These are phyloP conservation scores for Polydrusus tereticollis DNA, from an alignment of 2,888 invertebrate genomes.

Conservation along the genomic window DNA sequence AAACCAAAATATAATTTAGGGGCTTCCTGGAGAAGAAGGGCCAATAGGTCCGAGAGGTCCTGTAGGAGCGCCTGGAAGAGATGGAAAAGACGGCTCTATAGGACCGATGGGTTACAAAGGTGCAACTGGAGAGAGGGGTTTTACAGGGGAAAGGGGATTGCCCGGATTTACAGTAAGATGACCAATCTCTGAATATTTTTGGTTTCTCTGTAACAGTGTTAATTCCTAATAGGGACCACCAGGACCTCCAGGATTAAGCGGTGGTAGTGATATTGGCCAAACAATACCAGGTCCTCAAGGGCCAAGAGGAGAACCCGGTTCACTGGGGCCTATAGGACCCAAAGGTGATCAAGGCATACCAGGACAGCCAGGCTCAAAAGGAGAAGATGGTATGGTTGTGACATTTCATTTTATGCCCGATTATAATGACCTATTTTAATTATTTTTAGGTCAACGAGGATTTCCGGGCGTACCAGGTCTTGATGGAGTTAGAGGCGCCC, in stretches of 20 bases:
- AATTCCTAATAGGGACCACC: slow-evolving; percentile 59
- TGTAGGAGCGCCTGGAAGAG: slow-evolving; percentile 55
- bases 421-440: slow-evolving; percentile 14
- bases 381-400: slow-evolving; percentile 57
- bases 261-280: slow-evolving; percentile 61
- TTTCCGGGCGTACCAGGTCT: slow-evolving; percentile 65
- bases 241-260: slow-evolving; percentile 61
- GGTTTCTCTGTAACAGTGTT: neutral
- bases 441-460: slow-evolving; percentile 63
- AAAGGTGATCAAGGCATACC: slow-evolving; percentile 51
- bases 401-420: slow-evolving; percentile 32
- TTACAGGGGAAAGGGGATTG: slow-evolving; percentile 60
- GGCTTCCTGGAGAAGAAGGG: slow-evolving; percentile 46
- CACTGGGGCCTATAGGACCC: slow-evolving; percentile 44
- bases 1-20: slow-evolving; percentile 16
- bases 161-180: slow-evolving; percentile 51
- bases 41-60: slow-evolving; percentile 27
- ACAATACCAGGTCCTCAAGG: slow-evolving; percentile 50
- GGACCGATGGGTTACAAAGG: slow-evolving; percentile 63
- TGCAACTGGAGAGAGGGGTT: slow-evolving; percentile 53
- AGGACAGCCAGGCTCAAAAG: slow-evolving; percentile 63
- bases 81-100: slow-evolving; percentile 62
- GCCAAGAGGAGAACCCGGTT: slow-evolving; percentile 61
- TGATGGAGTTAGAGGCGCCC: slow-evolving; percentile 65
- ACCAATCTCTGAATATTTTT: neutral